Evolutionary conservation across 2,888 invertebrate genomes (phyloP).

Genomic region (Archips crataeganus): DNA sequence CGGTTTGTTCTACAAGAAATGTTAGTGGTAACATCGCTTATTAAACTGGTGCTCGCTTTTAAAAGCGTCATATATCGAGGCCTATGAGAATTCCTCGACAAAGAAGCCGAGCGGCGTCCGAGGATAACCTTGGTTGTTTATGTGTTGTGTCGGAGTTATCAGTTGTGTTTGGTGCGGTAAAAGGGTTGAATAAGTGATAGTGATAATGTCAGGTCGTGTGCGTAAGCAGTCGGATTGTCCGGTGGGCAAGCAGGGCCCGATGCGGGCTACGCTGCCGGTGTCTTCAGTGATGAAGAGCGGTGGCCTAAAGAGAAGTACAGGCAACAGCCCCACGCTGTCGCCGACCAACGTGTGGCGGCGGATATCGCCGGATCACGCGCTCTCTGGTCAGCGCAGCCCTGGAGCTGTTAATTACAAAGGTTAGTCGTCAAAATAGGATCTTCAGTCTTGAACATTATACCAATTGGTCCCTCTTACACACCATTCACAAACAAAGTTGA

Average conservation of each 20-base stretch:
- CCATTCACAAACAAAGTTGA: background rate
- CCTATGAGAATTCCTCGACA: slow-evolving; percentile 72
- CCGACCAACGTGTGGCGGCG: slow-evolving; percentile 89
- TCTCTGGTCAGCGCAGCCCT: slow-evolving; percentile 90
- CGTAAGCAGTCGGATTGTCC: slow-evolving; percentile 90
- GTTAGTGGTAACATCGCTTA: slow-evolving; percentile 54
- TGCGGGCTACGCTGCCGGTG: slow-evolving; percentile 92
- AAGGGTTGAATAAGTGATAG: slow-evolving; percentile 53
- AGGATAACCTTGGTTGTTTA: slow-evolving; percentile 67
- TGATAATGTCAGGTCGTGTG: slow-evolving; percentile 86
- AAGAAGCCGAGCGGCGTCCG: slow-evolving; percentile 79
- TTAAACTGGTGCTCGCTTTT: slow-evolving; percentile 51
- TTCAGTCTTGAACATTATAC: background rate
- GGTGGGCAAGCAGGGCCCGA: slow-evolving; percentile 87
- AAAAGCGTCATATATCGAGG: slow-evolving; percentile 57
- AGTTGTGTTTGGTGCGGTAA: slow-evolving; percentile 54
- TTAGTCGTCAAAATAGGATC: slow-evolving; percentile 50
- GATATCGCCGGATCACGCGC: slow-evolving; percentile 89
- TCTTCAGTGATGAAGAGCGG: slow-evolving; percentile 89
- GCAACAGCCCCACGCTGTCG: slow-evolving; percentile 88
- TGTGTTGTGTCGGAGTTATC: slow-evolving; percentile 60
- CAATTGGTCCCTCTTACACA: background rate
- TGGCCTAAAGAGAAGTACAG: slow-evolving; percentile 86
- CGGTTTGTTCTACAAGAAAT: slow-evolving; percentile 56
- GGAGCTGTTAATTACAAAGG: slow-evolving; percentile 91